phyloP scores from a whole-genome alignment of 1,140 invertebrate genomes.

The Brachionus calyciflorus region DNA sequence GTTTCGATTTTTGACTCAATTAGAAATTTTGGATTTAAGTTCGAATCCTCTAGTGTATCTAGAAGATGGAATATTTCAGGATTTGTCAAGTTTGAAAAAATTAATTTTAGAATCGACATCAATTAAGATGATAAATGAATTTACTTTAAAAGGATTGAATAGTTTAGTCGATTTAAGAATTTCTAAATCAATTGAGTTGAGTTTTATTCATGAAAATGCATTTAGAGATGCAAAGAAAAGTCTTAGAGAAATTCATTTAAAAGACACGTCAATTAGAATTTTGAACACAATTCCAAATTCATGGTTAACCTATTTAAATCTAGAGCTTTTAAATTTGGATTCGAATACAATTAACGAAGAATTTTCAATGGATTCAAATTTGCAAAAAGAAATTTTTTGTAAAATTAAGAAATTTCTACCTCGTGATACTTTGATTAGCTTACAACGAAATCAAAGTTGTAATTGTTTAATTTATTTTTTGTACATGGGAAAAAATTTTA shows the following conservation, averaged over 20 bases:
- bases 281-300: neutral
- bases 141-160: neutral
- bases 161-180: slow-evolving; percentile 12
- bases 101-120: neutral
- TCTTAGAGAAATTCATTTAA: slow-evolving; percentile 13
- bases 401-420: neutral
- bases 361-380: neutral
- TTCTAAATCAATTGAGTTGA: neutral
- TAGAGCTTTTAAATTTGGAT: slow-evolving; percentile 11
- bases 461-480: slow-evolving; percentile 41
- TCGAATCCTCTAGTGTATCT: neutral
- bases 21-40: slow-evolving; percentile 25
- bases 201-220: neutral
- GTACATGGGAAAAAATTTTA: neutral
- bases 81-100: slow-evolving; percentile 39
- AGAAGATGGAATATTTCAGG: slow-evolving; percentile 3
- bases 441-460: slow-evolving; percentile 27
- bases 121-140: neutral
- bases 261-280: slow-evolving; percentile 13
- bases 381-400: neutral
- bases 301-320: neutral
- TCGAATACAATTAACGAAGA: slow-evolving; percentile 22
- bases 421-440: neutral
- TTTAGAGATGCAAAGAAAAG: neutral
- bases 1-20: slow-evolving; percentile 25